Percentiles rank a stretch among this genome's conserved stretches.
phyloP scores from a whole-genome alignment of 2,888 invertebrate genomes.

The Bugula neritina region DNA sequence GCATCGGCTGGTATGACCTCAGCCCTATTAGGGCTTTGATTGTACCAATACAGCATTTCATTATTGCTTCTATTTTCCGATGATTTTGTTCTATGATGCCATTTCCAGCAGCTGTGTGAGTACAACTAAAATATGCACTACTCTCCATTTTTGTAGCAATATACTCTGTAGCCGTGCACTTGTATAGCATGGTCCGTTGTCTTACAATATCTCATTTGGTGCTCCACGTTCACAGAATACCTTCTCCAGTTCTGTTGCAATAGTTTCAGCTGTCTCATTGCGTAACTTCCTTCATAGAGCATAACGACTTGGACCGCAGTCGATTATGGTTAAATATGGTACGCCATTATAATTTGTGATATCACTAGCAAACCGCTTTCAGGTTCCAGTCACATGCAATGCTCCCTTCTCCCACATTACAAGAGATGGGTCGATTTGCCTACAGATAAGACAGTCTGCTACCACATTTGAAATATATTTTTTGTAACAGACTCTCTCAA shows the following conservation, averaged over 20 bases:
- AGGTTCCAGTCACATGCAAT: neutral
- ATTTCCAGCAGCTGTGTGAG: neutral
- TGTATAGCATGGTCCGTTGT: constrained; percentile 6
- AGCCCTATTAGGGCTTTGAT: neutral
- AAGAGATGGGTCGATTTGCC: neutral
- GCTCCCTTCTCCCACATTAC: neutral
- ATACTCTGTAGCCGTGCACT: neutral
- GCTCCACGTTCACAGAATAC: neutral
- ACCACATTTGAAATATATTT: constrained; percentile 1
- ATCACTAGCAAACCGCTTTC: no score
- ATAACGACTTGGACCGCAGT: neutral
- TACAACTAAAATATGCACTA: constrained; percentile 3
- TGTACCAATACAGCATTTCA: constrained; percentile 14
- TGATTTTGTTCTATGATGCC: neutral
- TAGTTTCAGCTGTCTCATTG: neutral
- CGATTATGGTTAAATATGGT: constrained; percentile 6
- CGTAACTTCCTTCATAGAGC: neutral
- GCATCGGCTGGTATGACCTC: neutral
- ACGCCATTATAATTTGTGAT: neutral
- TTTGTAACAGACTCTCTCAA: no score
- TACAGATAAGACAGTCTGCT: neutral
- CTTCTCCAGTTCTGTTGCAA: neutral
- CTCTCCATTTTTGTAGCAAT: neutral
- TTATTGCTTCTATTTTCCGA: neutral
- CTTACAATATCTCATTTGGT: neutral